These are phyloP conservation scores for Haliclona indistincta DNA, from an alignment of 37 sponge, comb jelly and placozoan genomes.

Conservation along the genomic window DNA sequence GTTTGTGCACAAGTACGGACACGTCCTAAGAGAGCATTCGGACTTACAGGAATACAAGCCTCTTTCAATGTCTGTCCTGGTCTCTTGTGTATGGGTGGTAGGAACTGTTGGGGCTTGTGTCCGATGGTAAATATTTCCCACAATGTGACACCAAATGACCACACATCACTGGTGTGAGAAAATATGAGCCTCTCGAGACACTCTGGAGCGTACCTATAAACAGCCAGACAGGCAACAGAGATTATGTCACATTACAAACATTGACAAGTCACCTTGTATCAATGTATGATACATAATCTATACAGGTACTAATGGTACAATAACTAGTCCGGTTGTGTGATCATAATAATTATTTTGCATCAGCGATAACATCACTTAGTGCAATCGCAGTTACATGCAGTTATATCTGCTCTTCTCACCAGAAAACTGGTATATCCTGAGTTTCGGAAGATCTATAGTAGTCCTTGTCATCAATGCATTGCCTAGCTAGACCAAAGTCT, in stretches of 20 bases:
- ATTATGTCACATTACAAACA: background rate
- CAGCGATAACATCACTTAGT: no score
- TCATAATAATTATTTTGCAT: no score
- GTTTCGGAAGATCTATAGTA: constrained; percentile 39
- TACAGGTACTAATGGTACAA: no score
- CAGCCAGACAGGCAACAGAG: background rate
- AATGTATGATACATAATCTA: background rate
- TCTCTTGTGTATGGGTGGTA: background rate
- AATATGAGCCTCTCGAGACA: constrained; percentile 45
- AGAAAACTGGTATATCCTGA: constrained; percentile 47
- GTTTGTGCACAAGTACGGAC: no score
- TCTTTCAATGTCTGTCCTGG: no score
- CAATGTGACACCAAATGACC: constrained; percentile 66
- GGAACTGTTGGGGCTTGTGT: constrained; percentile 19
- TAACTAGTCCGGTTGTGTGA: no score
- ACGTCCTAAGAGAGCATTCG: no score
- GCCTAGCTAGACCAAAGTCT: constrained; percentile 71
- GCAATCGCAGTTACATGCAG: no score
- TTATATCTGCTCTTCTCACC: no score
- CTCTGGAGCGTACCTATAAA: constrained; percentile 68
- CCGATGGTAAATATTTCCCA: constrained; percentile 73
- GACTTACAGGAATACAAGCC: no score
- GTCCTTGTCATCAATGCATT: constrained; percentile 10
- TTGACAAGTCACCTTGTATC: background rate
- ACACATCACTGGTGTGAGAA: constrained; percentile 55